A percentile compares a stretch with the other conserved stretches of the same genome.
Conservation (phyloP, 2,797 vertebrate species). For the Falco rusticolus region DNA sequence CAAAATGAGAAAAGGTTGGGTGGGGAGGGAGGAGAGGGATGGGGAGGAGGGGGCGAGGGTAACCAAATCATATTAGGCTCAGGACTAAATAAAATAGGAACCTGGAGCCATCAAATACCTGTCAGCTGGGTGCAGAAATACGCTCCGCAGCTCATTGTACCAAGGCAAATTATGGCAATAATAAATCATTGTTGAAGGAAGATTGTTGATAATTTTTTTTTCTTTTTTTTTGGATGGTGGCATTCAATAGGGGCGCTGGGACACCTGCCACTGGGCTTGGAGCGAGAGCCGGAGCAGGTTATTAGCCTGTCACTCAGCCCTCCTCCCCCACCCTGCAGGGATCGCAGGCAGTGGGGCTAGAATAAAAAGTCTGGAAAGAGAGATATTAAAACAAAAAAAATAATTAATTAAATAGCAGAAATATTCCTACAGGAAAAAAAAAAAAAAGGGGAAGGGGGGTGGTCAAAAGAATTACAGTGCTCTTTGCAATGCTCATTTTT, state of each 20-base stretch:
- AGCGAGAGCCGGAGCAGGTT: slow-evolving; percentile 59
- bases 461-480: not conserved
- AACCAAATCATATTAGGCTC: slow-evolving; percentile 75
- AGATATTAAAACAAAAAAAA: not conserved
- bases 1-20: slow-evolving; percentile 73
- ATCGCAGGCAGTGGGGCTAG: not conserved
- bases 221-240: slow-evolving; percentile 53
- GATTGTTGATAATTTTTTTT: slow-evolving; percentile 71
- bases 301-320: slow-evolving; percentile 77
- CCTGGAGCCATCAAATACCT: slow-evolving; percentile 72
- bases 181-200: slow-evolving; percentile 81
- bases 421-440: not conserved
- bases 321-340: not conserved
- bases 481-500: not conserved
- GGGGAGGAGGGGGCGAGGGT: slow-evolving; percentile 41
- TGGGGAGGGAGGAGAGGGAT: slow-evolving; percentile 38
- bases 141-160: slow-evolving; percentile 68
- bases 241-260: slow-evolving; percentile 65
- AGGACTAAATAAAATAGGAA: slow-evolving; percentile 74
- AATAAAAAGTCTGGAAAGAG: slow-evolving; percentile 31
- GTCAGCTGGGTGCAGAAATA: slow-evolving; percentile 66
- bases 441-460: rapidly evolving
- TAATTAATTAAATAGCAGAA: slow-evolving; percentile 3
- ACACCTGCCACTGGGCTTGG: slow-evolving; percentile 70
- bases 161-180: slow-evolving; percentile 77